These are phyloP conservation scores for Tethya wilhelma DNA, from an alignment of 37 sponge, comb jelly and placozoan species.

Conservation along the genomic window DNA sequence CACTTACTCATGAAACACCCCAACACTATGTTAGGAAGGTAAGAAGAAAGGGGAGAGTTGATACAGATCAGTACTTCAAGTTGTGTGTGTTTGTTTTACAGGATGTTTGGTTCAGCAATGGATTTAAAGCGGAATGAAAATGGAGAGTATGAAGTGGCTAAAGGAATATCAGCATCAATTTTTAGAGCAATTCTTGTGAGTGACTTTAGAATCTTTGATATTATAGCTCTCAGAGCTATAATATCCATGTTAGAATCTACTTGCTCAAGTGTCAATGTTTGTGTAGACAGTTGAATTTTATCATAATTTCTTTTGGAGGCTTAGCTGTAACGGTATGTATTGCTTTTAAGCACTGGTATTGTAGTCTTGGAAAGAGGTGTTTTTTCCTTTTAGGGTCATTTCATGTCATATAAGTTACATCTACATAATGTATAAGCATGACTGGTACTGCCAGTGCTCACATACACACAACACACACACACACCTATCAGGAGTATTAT, in stretches of 20 bases:
- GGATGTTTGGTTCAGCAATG: constrained; percentile 73
- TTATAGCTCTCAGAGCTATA: too few relatives aligned
- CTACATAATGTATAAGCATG: too few relatives aligned
- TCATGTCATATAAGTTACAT: too few relatives aligned
- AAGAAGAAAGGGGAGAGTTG: constrained; percentile 12
- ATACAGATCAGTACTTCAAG: neutral
- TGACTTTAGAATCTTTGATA: neutral
- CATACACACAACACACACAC: constrained; percentile 11
- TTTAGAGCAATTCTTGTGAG: constrained; percentile 77
- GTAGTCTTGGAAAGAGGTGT: too few relatives aligned
- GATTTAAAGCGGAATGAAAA: constrained; percentile 53
- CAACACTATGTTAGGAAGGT: constrained; percentile 94
- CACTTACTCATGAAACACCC: constrained; percentile 68
- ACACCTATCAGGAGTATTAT: constrained; percentile 76
- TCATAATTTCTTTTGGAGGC: too few relatives aligned
- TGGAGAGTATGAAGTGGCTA: constrained; percentile 77
- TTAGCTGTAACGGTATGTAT: too few relatives aligned
- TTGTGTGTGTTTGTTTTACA: too few relatives aligned
- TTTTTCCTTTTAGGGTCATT: too few relatives aligned
- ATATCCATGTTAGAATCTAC: neutral
- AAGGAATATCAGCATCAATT: constrained; percentile 63
- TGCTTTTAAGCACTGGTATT: too few relatives aligned
- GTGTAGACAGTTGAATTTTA: too few relatives aligned
- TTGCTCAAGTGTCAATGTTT: too few relatives aligned
- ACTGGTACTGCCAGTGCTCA: neutral